Evolutionary conservation across 2,113 vertebrate genomes (phyloP).

Genomic region (Fregetta grallaria): DNA sequence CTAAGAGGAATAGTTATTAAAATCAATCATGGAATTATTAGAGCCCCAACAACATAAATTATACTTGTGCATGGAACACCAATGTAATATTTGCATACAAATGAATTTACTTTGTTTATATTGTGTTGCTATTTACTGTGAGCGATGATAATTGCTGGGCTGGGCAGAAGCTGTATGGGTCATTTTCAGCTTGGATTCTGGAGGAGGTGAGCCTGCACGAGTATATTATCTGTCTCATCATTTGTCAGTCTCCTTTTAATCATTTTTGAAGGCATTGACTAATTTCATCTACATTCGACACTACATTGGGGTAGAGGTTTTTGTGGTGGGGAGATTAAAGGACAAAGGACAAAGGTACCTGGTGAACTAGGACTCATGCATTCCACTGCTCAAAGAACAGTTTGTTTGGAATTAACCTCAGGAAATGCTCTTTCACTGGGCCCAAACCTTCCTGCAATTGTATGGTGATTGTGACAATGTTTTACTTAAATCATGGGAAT

Average conservation of each 20-base stretch:
- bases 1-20: not conserved
- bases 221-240: not conserved
- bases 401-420: not conserved
- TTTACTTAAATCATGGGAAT: not conserved
- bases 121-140: constrained; percentile 41
- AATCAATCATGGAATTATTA: not conserved
- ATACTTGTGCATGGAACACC: not conserved
- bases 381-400: not conserved
- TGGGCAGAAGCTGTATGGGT: constrained; percentile 13
- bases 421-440: not conserved
- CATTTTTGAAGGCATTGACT: not conserved
- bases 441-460: not conserved
- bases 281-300: not conserved
- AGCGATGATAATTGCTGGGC: constrained; percentile 22
- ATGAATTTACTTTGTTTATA: constrained; percentile 17
- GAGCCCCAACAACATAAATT: not conserved
- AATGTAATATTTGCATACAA: constrained; percentile 4
- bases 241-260: constrained; percentile 3
- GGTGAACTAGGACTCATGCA: not conserved
- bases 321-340: constrained; percentile 10
- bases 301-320: not conserved
- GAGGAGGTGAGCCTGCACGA: not conserved
- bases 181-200: not conserved
- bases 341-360: not conserved
- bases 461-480: not conserved